phyloP scores from a whole-genome alignment of 37 sponge, comb jelly and placozoan genomes.

The Corticium candelabrum region DNA sequence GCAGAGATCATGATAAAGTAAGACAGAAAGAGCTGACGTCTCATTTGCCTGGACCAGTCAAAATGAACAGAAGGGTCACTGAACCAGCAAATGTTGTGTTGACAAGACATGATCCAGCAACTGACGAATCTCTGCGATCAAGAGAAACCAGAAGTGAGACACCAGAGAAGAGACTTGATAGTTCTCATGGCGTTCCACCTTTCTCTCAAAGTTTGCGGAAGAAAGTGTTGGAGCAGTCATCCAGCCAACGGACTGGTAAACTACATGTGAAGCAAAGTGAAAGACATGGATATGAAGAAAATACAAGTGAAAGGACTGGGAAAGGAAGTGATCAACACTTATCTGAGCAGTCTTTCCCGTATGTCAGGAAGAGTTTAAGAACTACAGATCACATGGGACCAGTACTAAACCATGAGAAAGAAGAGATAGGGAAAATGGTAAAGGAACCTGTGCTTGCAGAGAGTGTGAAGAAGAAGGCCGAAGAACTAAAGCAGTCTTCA shows the following conservation, averaged over 20 bases:
- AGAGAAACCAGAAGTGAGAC: neutral
- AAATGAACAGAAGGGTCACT: neutral
- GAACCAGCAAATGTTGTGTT: no score
- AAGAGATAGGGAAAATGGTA: neutral
- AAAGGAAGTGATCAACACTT: no score
- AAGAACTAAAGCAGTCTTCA: no score
- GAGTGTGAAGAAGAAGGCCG: neutral
- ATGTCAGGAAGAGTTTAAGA: neutral
- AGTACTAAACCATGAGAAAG: neutral
- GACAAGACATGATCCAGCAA: neutral
- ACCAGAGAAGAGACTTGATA: neutral
- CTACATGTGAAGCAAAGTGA: no score
- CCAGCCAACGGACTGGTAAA: no score
- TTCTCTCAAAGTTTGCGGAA: neutral
- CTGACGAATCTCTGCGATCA: neutral
- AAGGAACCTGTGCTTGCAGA: neutral
- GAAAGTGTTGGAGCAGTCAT: no score
- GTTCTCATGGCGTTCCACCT: neutral
- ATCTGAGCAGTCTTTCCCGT: neutral
- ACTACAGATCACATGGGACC: no score
- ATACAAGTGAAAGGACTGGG: no score
- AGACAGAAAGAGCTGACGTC: no score
- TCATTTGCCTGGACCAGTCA: neutral
- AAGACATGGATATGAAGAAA: no score
- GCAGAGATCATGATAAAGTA: no score